Evolutionary conservation across 2,113 vertebrate species (phyloP).

Genomic region (Gracilinanus agilis): DNA sequence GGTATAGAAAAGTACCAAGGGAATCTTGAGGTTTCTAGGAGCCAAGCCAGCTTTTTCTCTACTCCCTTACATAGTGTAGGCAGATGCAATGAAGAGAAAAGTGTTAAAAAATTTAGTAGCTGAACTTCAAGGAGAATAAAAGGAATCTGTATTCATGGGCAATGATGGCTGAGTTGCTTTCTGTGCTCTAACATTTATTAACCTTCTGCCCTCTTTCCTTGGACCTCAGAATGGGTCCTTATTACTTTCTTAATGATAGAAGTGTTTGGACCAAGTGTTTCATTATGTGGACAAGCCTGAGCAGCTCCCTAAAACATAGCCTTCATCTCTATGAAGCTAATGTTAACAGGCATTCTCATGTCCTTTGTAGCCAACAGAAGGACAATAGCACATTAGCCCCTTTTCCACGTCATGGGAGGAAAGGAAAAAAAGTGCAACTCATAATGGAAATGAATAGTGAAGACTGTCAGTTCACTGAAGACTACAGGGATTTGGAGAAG

Average conservation of each 20-base stretch:
- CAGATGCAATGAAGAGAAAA: slow-evolving; percentile 11
- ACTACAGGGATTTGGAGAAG: slow-evolving; percentile 7
- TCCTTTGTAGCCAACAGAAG: slow-evolving; percentile 57
- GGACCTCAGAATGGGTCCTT: slow-evolving; percentile 47
- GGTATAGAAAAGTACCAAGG: background rate
- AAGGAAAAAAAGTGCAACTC: background rate
- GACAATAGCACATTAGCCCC: slow-evolving; percentile 48
- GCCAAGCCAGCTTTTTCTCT: background rate
- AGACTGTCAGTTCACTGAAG: slow-evolving; percentile 7
- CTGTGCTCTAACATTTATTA: slow-evolving; percentile 54
- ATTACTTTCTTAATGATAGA: slow-evolving; percentile 71
- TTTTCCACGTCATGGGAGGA: slow-evolving; percentile 27
- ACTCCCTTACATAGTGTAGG: background rate
- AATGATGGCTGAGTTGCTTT: slow-evolving; percentile 51
- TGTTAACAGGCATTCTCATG: slow-evolving; percentile 46
- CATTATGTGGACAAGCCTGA: slow-evolving; percentile 75
- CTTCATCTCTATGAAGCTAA: slow-evolving; percentile 52
- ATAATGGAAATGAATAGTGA: slow-evolving; percentile 7
- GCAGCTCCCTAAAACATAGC: slow-evolving; percentile 33
- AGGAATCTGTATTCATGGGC: slow-evolving; percentile 58
- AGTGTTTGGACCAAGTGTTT: slow-evolving; percentile 66
- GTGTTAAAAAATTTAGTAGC: slow-evolving; percentile 16
- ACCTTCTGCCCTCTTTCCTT: slow-evolving; percentile 53
- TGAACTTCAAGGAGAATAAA: slow-evolving; percentile 57
- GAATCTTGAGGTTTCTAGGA: background rate